Evolutionary conservation across 2,888 invertebrate species (phyloP).

Genomic region (Cantharis rufa): DNA sequence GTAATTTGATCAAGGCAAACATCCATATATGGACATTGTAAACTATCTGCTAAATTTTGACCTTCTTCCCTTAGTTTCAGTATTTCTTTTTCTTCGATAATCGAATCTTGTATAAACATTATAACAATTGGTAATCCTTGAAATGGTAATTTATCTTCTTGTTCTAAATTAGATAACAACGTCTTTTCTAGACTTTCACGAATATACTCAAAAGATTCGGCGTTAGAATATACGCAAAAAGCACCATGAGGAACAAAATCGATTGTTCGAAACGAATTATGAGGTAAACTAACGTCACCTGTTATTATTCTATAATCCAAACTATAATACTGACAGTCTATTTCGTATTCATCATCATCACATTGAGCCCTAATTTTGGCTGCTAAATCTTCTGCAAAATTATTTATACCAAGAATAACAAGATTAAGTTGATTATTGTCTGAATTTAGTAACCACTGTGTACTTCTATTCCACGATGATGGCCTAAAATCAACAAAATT

Average conservation of each 20-base stretch:
- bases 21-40: conserved; percentile 86
- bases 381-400: conserved; percentile 84
- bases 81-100: conserved; percentile 83
- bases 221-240: conserved; percentile 88
- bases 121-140: conserved; percentile 87
- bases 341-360: conserved; percentile 83
- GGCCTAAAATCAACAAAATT: conserved; percentile 53
- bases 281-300: conserved; percentile 79
- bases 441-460: conserved; percentile 67
- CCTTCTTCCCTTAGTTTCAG: conserved; percentile 86
- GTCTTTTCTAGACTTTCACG: conserved; percentile 90
- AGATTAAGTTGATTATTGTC: conserved; percentile 80
- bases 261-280: conserved; percentile 80
- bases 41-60: conserved; percentile 84
- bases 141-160: conserved; percentile 85
- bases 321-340: conserved; percentile 79
- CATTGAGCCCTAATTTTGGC: conserved; percentile 85
- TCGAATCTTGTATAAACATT: conserved; percentile 85
- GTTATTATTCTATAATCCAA: conserved; percentile 85
- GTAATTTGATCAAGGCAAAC: conserved; percentile 71
- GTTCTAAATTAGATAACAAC: conserved; percentile 83
- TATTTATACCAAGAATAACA: conserved; percentile 84
- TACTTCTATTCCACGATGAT: conserved; percentile 67
- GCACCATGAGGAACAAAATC: conserved; percentile 91
- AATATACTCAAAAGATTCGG: conserved; percentile 89